Conservation (phyloP, 2,113 vertebrate genomes). For the mouse (Mus musculus) region DNA sequence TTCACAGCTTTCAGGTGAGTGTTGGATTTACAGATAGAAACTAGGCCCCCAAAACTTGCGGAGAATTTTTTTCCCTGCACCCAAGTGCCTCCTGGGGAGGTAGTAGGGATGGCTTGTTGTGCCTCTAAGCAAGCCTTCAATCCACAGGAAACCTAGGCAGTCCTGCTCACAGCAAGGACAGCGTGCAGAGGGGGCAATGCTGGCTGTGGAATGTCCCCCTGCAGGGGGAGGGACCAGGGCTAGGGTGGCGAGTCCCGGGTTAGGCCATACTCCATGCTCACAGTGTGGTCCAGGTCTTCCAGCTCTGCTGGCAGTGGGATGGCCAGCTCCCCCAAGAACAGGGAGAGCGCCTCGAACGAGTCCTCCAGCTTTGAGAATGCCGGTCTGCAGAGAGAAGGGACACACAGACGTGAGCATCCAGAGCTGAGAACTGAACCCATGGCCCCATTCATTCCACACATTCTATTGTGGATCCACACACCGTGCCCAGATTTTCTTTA, state of each 20-base stretch:
- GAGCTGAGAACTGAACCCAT: background rate
- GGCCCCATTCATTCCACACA: background rate
- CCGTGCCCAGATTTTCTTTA: background rate
- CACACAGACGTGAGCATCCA: background rate
- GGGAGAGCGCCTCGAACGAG: constrained; percentile 93
- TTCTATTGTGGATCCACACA: background rate
- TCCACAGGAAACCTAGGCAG: constrained; percentile 79
- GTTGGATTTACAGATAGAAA: constrained; percentile 79
- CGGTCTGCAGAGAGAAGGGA: constrained; percentile 87
- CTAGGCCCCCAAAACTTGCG: constrained; percentile 72
- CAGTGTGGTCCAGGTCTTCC: constrained; percentile 93
- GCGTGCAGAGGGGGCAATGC: constrained; percentile 57
- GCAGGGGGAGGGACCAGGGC: constrained; percentile 69
- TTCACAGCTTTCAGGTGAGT: constrained; percentile 87
- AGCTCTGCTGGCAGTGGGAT: constrained; percentile 96
- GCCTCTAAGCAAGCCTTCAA: constrained; percentile 74
- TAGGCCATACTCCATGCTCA: constrained; percentile 87
- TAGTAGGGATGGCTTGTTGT: constrained; percentile 77
- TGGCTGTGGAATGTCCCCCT: constrained; percentile 77
- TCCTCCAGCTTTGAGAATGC: constrained; percentile 97
- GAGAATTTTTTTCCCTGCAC: constrained; percentile 76
- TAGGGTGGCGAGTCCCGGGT: constrained; percentile 86
- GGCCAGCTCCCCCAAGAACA: constrained; percentile 94
- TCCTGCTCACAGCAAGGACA: constrained; percentile 55
- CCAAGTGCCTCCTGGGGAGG: constrained; percentile 81